phyloP scores from a whole-genome alignment of 2,888 invertebrate species.

The Reticulitermes lucifugus region DNA sequence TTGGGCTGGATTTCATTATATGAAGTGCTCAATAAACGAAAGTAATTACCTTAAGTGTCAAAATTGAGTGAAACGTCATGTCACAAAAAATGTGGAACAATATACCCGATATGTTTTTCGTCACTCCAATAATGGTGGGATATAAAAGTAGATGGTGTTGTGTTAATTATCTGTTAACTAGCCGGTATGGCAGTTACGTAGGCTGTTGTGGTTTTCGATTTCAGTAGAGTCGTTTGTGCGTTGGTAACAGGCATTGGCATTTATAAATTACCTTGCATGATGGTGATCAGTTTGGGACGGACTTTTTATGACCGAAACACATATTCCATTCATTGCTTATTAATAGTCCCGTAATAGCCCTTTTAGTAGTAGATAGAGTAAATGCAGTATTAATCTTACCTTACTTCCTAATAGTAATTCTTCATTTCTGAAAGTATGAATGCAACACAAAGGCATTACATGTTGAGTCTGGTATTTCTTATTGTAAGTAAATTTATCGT shows the following conservation, averaged over 20 bases:
- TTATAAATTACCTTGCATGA: constrained; percentile 12
- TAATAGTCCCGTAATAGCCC: neutral
- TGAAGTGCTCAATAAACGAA: neutral
- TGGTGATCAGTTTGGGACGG: neutral
- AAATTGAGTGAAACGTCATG: constrained; percentile 37
- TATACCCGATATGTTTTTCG: constrained; percentile 48
- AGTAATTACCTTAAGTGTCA: constrained; percentile 25
- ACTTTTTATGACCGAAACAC: neutral
- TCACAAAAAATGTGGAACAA: constrained; percentile 48
- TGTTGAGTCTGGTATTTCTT: no score
- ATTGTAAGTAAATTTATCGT: no score
- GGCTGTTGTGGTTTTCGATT: neutral
- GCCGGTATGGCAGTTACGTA: constrained; percentile 5
- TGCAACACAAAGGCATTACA: neutral
- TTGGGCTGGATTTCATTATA: neutral
- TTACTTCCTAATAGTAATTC: neutral
- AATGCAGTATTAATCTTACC: neutral
- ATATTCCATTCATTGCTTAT: neutral
- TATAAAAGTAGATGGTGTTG: constrained; percentile 34
- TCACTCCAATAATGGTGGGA: constrained; percentile 49
- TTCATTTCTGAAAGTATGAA: neutral
- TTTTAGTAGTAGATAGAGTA: neutral
- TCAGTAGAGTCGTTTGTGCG: neutral
- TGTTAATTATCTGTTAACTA: constrained; percentile 4
- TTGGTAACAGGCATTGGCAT: neutral